Percentiles rank a stretch among this genome's conserved stretches.
phyloP scores from a whole-genome alignment of 2,888 invertebrate species.

The Neocrepidodera transversa region DNA sequence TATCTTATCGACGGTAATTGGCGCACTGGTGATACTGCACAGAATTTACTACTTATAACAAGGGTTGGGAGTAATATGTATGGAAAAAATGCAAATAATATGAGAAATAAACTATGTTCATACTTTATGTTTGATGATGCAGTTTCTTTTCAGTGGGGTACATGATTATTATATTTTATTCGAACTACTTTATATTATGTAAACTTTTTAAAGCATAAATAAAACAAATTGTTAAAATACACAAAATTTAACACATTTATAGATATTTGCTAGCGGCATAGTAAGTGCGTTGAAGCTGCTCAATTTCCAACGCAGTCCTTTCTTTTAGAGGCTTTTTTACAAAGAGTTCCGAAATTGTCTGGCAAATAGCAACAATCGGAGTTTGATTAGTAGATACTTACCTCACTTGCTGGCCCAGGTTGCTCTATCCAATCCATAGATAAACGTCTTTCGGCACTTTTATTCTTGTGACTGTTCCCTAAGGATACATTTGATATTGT shows the following conservation, averaged over 20 bases:
- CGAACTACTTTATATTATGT: neutral
- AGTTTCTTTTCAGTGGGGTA: slow-evolving; percentile 32
- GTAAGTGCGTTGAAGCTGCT: no score
- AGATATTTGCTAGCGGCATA: no score
- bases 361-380: neutral
- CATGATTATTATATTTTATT: no score
- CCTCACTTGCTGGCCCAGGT: no score
- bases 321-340: neutral
- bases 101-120: slow-evolving; percentile 21
- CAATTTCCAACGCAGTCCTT: slow-evolving; percentile 12
- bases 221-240: neutral
- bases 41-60: no score
- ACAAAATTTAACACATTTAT: neutral
- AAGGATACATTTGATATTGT: no score
- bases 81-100: slow-evolving; percentile 16
- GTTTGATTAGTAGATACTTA: no score
- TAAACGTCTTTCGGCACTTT: no score
- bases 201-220: no score
- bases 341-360: neutral
- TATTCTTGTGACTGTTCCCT: no score
- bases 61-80: slow-evolving; percentile 27
- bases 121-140: slow-evolving; percentile 26
- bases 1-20: neutral
- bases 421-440: no score
- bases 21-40: slow-evolving; percentile 4